phyloP scores from a whole-genome alignment of 2,888 invertebrate genomes.

The Alsophila aescularia region DNA sequence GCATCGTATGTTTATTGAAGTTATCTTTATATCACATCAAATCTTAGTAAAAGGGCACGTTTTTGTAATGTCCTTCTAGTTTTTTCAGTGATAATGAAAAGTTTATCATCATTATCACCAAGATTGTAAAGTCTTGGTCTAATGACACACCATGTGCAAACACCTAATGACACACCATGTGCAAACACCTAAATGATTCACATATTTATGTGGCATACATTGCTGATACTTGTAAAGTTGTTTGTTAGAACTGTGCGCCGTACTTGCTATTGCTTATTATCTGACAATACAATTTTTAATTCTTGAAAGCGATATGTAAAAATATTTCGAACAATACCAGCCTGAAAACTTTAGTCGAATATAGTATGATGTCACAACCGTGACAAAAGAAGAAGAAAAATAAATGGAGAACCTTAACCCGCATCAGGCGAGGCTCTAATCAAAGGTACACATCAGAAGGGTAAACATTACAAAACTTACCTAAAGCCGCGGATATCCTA shows the following conservation, averaged over 20 bases:
- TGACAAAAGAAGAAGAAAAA: constrained; percentile 42
- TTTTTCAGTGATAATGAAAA: constrained; percentile 14
- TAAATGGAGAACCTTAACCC: constrained; percentile 48
- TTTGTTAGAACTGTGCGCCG: no score
- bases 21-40: no score
- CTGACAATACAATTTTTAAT: no score
- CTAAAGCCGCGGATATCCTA: constrained; percentile 69
- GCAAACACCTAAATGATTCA: constrained; percentile 43
- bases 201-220: constrained; percentile 27
- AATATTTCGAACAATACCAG: no score
- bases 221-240: not conserved
- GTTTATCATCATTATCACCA: constrained; percentile 24
- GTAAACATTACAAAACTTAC: constrained; percentile 65
- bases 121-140: constrained; percentile 7
- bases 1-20: no score
- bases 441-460: constrained; percentile 59
- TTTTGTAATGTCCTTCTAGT: not conserved
- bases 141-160: constrained; percentile 37
- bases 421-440: constrained; percentile 54
- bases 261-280: no score
- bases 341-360: constrained; percentile 39
- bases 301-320: no score
- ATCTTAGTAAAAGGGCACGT: not conserved
- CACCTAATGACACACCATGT: constrained; percentile 41
- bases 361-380: constrained; percentile 50